Evolutionary conservation across 2,888 invertebrate species (phyloP).

Genomic region (Nephrotoma appendiculata): DNA sequence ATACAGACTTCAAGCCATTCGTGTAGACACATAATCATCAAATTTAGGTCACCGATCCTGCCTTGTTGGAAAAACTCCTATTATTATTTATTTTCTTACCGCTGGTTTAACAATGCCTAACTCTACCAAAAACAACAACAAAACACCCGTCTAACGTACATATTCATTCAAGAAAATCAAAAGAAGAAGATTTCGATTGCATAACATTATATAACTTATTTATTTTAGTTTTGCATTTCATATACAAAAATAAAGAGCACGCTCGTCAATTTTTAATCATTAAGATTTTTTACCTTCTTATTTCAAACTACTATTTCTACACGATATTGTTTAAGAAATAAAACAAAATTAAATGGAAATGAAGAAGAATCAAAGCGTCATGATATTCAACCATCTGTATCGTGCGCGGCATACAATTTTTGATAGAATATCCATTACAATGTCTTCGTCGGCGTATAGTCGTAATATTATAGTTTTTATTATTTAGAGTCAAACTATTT

Average conservation of each 20-base stretch:
- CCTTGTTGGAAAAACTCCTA: too few species aligned
- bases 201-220: background rate
- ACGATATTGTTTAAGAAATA: background rate
- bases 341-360: background rate
- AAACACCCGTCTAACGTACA: background rate
- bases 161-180: background rate
- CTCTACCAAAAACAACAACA: background rate
- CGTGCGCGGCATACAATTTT: background rate
- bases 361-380: background rate
- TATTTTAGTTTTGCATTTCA: background rate
- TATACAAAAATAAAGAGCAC: background rate
- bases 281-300: background rate
- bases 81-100: too few species aligned
- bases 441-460: background rate
- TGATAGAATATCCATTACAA: background rate
- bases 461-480: background rate
- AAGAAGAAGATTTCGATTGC: background rate
- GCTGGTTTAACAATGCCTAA: too few species aligned
- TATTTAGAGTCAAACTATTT: background rate
- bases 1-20: too few species aligned
- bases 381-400: background rate
- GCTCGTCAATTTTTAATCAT: background rate
- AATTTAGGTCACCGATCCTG: too few species aligned
- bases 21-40: too few species aligned
- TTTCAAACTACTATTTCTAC: background rate